Conservation (phyloP, 1,140 invertebrate species). For the Camponotus vicinus region DNA sequence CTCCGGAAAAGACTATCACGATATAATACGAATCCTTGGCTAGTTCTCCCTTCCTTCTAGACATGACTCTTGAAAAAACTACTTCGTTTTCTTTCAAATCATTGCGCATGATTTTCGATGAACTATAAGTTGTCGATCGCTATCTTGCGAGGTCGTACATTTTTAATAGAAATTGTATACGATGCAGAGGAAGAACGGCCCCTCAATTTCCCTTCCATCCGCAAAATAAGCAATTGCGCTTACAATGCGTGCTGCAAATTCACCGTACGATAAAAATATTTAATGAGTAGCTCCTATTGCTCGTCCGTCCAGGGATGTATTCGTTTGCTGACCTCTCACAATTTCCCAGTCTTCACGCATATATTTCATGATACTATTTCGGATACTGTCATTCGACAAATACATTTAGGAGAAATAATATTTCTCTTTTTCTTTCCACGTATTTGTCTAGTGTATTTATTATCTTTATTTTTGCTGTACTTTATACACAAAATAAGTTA, state of each 20-base stretch:
- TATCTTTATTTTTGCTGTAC: neutral
- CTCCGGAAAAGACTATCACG: neutral
- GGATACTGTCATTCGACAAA: neutral
- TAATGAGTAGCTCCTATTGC: no score
- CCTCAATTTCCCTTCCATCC: no score
- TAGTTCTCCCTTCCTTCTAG: neutral
- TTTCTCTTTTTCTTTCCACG: no score
- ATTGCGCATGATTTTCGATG: slow-evolving; percentile 24
- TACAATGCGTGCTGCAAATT: no score
- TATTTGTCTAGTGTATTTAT: no score
- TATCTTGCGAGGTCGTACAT: no score
- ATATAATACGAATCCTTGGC: neutral
- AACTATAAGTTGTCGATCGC: neutral
- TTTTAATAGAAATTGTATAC: no score
- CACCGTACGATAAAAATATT: no score
- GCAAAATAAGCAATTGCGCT: no score
- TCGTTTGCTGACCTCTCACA: slow-evolving; percentile 8
- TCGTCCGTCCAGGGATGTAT: no score
- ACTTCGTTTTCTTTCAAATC: slow-evolving; percentile 17
- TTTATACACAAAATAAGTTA: neutral
- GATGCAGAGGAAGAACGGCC: no score
- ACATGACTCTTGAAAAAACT: neutral
- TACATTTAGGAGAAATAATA: neutral
- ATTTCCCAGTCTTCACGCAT: neutral
- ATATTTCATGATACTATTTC: slow-evolving; percentile 25